These are phyloP conservation scores for Drosophila gaucha DNA, from an alignment of 2,888 invertebrate genomes.

Conservation along the genomic window DNA sequence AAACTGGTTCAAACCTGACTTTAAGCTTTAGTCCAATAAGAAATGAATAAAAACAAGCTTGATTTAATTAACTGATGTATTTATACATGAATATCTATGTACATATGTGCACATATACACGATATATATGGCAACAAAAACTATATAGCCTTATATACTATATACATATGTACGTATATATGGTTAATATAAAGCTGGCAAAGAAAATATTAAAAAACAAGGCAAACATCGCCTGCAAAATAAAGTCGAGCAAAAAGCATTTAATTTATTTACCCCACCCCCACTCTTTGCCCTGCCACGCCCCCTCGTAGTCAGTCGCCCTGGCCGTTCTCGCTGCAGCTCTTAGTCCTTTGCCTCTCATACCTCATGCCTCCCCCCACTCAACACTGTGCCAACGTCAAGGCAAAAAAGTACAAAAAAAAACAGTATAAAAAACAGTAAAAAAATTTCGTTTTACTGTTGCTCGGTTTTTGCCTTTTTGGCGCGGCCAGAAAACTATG, in stretches of 20 bases:
- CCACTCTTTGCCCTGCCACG: conserved; percentile 6
- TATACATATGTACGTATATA: background rate
- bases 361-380: background rate
- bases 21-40: background rate
- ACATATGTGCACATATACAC: background rate
- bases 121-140: background rate
- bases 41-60: background rate
- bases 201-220: conserved; percentile 75
- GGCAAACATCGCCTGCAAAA: conserved; percentile 67
- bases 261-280: conserved; percentile 72
- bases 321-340: conserved; percentile 13
- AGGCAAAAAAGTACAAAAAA: conserved; percentile 28
- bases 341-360: conserved; percentile 28
- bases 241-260: conserved; percentile 72
- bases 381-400: conserved; percentile 43
- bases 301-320: background rate
- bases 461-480: conserved; percentile 72
- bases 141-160: background rate
- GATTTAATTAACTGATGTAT: conserved; percentile 1
- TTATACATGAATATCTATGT: background rate
- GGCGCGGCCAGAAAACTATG: conserved; percentile 72
- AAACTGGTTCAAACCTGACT: background rate
- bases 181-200: conserved; percentile 41
- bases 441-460: conserved; percentile 68
- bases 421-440: conserved; percentile 16